Conservation (phyloP, 2,888 invertebrate species). For the Mythimna albipuncta region DNA sequence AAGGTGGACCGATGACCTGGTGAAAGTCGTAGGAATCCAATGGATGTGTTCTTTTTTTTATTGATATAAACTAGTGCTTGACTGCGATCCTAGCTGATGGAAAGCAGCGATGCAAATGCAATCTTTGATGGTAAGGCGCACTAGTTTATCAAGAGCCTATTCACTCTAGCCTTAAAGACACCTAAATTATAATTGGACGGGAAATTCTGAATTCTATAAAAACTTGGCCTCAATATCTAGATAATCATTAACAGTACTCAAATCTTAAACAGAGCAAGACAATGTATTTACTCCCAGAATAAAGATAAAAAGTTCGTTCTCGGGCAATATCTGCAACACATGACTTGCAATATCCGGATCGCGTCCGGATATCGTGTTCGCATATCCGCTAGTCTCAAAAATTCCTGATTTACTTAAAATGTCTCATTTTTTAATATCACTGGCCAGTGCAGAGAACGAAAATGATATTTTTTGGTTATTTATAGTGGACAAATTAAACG, state of each 20-base stretch:
- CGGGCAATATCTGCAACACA: slow-evolving; percentile 70
- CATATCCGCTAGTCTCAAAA: slow-evolving; percentile 46
- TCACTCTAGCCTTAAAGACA: no score
- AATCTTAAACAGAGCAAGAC: slow-evolving; percentile 6
- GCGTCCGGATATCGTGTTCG: neutral
- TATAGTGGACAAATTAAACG: neutral
- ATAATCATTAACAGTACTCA: neutral
- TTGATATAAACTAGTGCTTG: no score
- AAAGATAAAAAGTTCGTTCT: slow-evolving; percentile 56
- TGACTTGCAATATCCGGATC: slow-evolving; percentile 74
- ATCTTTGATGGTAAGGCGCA: no score
- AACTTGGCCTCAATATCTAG: neutral
- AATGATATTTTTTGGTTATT: neutral
- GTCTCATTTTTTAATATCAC: slow-evolving; percentile 44
- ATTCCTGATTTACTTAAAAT: slow-evolving; percentile 55
- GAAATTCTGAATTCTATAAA: no score
- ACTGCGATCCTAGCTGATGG: no score
- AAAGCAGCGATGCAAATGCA: no score
- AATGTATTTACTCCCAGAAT: slow-evolving; percentile 11
- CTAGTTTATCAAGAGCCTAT: no score
- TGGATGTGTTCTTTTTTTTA: no score
- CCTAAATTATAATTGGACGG: no score
- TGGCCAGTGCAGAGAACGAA: neutral
- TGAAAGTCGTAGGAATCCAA: no score
- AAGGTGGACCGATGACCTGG: no score